Base-by-base conservation (phyloP, 2,113 vertebrate species). In the Cheirogaleus medius region DNA sequence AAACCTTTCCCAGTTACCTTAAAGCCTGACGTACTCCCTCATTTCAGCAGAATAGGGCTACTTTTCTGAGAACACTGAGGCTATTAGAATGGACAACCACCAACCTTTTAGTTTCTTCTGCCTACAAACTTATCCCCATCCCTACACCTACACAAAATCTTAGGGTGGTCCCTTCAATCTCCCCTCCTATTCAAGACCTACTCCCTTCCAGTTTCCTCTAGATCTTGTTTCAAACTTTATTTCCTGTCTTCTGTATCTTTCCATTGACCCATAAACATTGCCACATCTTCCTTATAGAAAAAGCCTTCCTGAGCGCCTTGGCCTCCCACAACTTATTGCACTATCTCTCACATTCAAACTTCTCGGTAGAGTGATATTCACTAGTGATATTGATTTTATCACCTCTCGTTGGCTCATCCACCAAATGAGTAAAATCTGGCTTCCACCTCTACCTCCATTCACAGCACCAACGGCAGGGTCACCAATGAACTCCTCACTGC, bases 341-440 rank as follows among this genome's bases (percentile, higher is more conserved):
- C 25, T 52, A 20, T 56, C 27, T 52, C 71, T 91, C 27, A 29
- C 39, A 90, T 25, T 49, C 23, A 66, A 92, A 14, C 23, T 78
- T 90, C 64, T 64, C 14, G 6, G 73, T 80, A 81, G 81, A 90
- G 17, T 49, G 32, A 94, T 32, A 32, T 83, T 97, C 49, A 74
- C 7, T 85, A 94, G 27, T 56, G 32, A 7, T 84, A 82, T 92
- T 95, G 94, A 92, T 54, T 87, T 49, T 74, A 27, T 92, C 17
- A 49, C 20, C 42, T 91, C n/a, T 84, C 49, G 42, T 37, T 80
- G 63, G 74, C 27, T 94, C 64, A 91, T 81, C 52, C 52, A 54
- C 52, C 42, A 47, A 84, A 64, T 74, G 49, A 87, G 29, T 69
- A 34, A 94, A 92, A 68, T 90, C 25, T 84, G 39, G 76, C 18